Base-by-base conservation (phyloP, 23 tunicate genomes). In the Diplosoma virens region DNA sequence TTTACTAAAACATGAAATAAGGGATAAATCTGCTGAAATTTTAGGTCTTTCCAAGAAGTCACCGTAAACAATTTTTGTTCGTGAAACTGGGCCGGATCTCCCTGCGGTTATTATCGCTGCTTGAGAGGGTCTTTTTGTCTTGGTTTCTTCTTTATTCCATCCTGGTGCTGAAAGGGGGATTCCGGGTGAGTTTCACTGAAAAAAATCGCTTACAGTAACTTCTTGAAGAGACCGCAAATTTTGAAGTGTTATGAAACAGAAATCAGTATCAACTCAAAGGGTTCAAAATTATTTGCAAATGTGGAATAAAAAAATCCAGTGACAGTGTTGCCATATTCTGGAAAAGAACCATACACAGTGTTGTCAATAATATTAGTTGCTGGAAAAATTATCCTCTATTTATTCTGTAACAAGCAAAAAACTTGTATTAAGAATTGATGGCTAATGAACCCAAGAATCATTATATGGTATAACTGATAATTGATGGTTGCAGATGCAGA, bases 391-490 rank as follows among this genome's bases (percentile, higher is more conserved):
- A 11, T 55, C 63, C 63, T 11, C 63, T 25, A 11, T 55, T 55
- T 20, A 55, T 55, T 11, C 24, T 55, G 24, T 55, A 55, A 22
- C 17, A 55, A 20, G 63, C 6, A 55, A 55, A 55, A 55, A 55
- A 55, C 63, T 55, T 55, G 24, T 55, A 55, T 20, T 25, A 55
- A 55, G 63, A 55, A 55, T 55, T 22, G 63, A 55, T 55, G 63
- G 63, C 20, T 11, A 16, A 55, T 55, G 63, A 25, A 25, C 24
- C 63, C 24, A 20, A 55, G 63, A 20, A 55, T 55, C 63, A 16
- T 55, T 55, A 25, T 55, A 55, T 55, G 63, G 63, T 55, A 25
- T 11, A 55, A 55, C 63, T 55, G 63, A 55, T 11, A 55, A 55
- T 55, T 22, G 63, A 20, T 55, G 63, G 63, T 14, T 55, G 63